phyloP scores from a whole-genome alignment of 2,113 vertebrate species.

The Notarius lentiginosus region DNA sequence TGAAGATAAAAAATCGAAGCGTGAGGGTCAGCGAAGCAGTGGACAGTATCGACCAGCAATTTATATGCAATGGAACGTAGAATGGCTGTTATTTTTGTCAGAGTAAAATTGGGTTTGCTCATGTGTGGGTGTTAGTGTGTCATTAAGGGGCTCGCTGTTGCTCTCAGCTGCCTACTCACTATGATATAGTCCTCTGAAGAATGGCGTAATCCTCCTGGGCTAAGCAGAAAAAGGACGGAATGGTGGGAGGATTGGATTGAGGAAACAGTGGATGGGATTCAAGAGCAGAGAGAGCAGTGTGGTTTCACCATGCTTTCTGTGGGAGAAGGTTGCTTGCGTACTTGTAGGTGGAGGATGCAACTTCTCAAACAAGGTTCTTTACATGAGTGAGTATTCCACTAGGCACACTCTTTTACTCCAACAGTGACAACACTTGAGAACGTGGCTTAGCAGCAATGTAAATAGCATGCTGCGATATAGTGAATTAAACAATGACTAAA shows the following conservation, averaged over 20 bases:
- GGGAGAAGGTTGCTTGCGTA: slow-evolving; percentile 25
- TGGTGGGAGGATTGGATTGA: slow-evolving; percentile 53
- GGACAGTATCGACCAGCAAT: slow-evolving; percentile 53
- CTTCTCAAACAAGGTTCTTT: slow-evolving; percentile 12
- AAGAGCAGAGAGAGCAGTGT: slow-evolving; percentile 18
- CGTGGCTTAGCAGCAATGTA: not conserved
- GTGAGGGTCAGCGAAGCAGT: slow-evolving; percentile 41
- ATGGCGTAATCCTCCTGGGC: slow-evolving; percentile 58
- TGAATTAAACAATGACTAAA: not conserved
- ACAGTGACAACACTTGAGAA: not conserved
- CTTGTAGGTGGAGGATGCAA: slow-evolving; percentile 19
- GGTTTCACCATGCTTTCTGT: slow-evolving; percentile 34
- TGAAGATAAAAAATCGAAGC: not conserved
- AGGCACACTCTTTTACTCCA: not conserved
- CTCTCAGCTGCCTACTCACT: slow-evolving; percentile 56
- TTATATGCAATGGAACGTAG: slow-evolving; percentile 48
- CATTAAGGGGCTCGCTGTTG: slow-evolving; percentile 57
- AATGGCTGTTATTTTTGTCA: slow-evolving; percentile 55
- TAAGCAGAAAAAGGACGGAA: slow-evolving; percentile 49
- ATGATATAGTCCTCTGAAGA: slow-evolving; percentile 52
- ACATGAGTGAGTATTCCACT: not conserved
- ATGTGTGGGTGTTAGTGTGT: slow-evolving; percentile 57
- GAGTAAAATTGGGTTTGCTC: slow-evolving; percentile 52
- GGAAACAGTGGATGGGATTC: slow-evolving; percentile 48
- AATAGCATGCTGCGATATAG: not conserved